phyloP scores from a whole-genome alignment of 2,888 invertebrate genomes.

The Drosophila multiciliata region DNA sequence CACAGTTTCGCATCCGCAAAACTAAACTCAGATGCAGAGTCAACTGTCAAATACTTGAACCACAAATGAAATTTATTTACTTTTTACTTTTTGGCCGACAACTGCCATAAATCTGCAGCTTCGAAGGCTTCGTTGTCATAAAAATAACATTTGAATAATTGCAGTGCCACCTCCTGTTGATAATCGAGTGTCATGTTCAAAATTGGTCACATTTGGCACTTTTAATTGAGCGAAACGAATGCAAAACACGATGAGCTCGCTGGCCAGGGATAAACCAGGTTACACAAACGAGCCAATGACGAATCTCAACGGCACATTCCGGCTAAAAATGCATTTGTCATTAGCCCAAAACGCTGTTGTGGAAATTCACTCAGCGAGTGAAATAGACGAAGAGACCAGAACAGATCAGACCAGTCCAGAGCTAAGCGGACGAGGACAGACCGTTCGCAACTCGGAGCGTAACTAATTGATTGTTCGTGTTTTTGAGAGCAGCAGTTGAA shows the following conservation, averaged over 20 bases:
- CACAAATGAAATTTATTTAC: constrained; percentile 70
- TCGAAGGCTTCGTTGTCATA: constrained; percentile 50
- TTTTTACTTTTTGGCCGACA: constrained; percentile 51
- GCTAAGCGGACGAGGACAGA: not conserved
- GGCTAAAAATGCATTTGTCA: constrained; percentile 68
- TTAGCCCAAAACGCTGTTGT: constrained; percentile 54
- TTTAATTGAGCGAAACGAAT: constrained; percentile 75
- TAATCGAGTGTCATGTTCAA: constrained; percentile 59
- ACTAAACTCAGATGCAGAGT: constrained; percentile 24
- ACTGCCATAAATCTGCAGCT: constrained; percentile 59
- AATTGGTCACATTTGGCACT: constrained; percentile 67
- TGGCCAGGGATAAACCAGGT: constrained; percentile 35
- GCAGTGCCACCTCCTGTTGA: constrained; percentile 13
- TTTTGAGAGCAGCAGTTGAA: constrained; percentile 52
- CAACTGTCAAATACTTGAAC: constrained; percentile 62
- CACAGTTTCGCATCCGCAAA: constrained; percentile 16
- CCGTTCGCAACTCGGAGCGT: constrained; percentile 55
- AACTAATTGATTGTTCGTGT: constrained; percentile 78
- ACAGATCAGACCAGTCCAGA: not conserved
- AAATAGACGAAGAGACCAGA: not conserved
- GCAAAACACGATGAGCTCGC: constrained; percentile 44
- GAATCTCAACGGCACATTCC: constrained; percentile 49
- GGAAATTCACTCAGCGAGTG: constrained; percentile 41
- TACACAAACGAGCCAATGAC: constrained; percentile 60
- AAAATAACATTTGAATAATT: constrained; percentile 63